A percentile compares a stretch with the other conserved stretches of the same genome.
Evolutionary conservation across 2,797 vertebrate species (phyloP).

Genomic region (Arrhamphus sclerolepis): DNA sequence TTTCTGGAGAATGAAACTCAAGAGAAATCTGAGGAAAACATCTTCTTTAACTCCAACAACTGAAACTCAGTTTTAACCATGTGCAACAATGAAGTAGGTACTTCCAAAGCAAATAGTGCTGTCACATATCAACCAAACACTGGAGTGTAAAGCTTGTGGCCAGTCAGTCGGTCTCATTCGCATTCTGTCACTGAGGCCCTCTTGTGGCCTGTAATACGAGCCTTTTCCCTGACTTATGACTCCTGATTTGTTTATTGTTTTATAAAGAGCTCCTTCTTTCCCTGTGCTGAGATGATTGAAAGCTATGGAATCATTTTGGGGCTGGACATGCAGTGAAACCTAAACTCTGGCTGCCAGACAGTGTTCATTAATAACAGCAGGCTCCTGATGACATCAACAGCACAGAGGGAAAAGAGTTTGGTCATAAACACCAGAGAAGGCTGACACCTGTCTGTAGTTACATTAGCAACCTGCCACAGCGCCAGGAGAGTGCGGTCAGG

Average conservation of each 20-base stretch:
- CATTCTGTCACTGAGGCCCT: constrained; percentile 51
- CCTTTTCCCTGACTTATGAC: constrained; percentile 29
- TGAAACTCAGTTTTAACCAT: neutral
- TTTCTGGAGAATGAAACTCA: neutral
- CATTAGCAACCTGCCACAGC: constrained; percentile 11
- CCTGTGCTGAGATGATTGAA: constrained; percentile 51
- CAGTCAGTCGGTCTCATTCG: constrained; percentile 13
- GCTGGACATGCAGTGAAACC: constrained; percentile 48
- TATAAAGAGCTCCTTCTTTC: constrained; percentile 44
- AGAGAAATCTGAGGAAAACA: neutral
- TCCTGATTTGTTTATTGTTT: constrained; percentile 76
- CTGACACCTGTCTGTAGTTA: constrained; percentile 69
- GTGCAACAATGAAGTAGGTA: constrained; percentile 1
- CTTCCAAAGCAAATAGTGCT: constrained; percentile 25
- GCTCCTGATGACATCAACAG: constrained; percentile 62
- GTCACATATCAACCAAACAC: constrained; percentile 7
- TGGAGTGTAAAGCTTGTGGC: neutral
- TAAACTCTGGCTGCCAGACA: constrained; percentile 47
- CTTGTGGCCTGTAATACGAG: constrained; percentile 44
- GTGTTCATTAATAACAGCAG: constrained; percentile 65
- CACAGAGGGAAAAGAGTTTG: constrained; percentile 31
- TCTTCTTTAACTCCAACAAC: neutral
- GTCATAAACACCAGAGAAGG: constrained; percentile 69
- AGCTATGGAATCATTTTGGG: constrained; percentile 45
- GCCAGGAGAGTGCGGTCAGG: neutral